A percentile compares a stretch with the other conserved stretches of the same genome.
phyloP scores from a whole-genome alignment of 2,888 invertebrate genomes.

The Leptinotarsa tumamoca region DNA sequence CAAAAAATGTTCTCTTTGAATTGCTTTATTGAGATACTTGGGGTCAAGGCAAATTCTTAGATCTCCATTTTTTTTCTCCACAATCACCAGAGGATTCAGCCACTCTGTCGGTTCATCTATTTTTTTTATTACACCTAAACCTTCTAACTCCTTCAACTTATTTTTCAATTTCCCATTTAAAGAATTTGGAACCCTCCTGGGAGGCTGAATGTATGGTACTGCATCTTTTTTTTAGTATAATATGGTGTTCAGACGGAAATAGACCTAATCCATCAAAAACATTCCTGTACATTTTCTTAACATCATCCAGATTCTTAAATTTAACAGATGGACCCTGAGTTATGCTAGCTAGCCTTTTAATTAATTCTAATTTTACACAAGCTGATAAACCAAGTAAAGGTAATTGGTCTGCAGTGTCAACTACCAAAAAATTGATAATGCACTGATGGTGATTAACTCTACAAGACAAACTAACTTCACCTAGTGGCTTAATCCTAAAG shows the following conservation, averaged over 20 bases:
- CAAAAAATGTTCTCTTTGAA: conserved; percentile 34
- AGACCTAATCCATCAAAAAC: conserved; percentile 41
- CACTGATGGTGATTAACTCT: conserved; percentile 7
- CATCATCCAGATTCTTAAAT: neutral
- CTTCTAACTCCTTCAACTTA: conserved; percentile 29
- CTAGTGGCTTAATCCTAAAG: conserved; percentile 37
- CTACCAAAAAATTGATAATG: conserved; percentile 24
- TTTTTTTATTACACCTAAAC: conserved; percentile 27
- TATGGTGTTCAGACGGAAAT: conserved; percentile 42
- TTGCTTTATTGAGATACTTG: conserved; percentile 33
- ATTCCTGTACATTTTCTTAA: conserved; percentile 6
- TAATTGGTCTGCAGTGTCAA: conserved; percentile 20
- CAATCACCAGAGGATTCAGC: conserved; percentile 36
- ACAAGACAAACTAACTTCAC: conserved; percentile 32
- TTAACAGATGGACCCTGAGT: neutral
- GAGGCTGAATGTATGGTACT: conserved; percentile 29
- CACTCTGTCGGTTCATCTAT: conserved; percentile 26
- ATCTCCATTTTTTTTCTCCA: conserved; percentile 38
- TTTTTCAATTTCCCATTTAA: conserved; percentile 28
- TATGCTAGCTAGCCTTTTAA: conserved; percentile 29
- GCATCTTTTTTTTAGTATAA: conserved; percentile 40
- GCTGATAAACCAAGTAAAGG: conserved; percentile 32
- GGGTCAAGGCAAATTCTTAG: conserved; percentile 36
- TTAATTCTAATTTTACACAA: conserved; percentile 32
- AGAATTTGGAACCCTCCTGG: conserved; percentile 23